phyloP scores from a whole-genome alignment of 2,888 invertebrate genomes.

The Amphiduros pacificus region DNA sequence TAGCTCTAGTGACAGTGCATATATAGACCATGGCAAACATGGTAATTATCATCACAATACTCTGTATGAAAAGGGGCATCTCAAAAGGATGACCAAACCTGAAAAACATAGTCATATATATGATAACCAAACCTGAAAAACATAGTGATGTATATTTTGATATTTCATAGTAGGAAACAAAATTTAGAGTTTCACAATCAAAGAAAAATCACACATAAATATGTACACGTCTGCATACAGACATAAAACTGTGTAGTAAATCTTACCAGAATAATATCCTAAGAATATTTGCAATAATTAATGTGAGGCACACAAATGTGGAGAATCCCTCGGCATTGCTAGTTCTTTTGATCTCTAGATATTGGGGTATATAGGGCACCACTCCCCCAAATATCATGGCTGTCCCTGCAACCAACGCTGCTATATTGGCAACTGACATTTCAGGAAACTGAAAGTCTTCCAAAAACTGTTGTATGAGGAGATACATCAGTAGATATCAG shows the following conservation, averaged over 20 bases:
- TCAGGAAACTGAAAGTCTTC: no score
- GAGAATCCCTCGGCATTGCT: constrained; percentile 98
- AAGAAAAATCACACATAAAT: not conserved
- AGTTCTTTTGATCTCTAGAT: constrained; percentile 84
- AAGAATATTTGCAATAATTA: constrained; percentile 93
- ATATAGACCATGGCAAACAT: constrained; percentile 95
- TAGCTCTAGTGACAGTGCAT: constrained; percentile 77
- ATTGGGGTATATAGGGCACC: constrained; percentile 94
- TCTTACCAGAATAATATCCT: constrained; percentile 96
- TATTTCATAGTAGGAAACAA: not conserved
- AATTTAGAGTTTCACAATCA: not conserved
- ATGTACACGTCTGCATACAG: not conserved
- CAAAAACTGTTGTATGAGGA: no score
- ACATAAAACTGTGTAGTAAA: not conserved
- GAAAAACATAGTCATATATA: not conserved
- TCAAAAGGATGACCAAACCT: constrained; percentile 99
- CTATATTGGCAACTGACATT: not conserved
- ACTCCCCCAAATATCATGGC: constrained; percentile 95
- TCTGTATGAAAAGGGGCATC: constrained; percentile 90
- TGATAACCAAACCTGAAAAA: not conserved
- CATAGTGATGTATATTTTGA: not conserved
- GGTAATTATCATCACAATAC: constrained; percentile 93
- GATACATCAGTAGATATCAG: no score
- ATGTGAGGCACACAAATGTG: constrained; percentile 90
- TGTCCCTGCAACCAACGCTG: constrained; percentile 35